Base-by-base conservation (phyloP, 2,113 vertebrate genomes). In the Heterochromis multidens region DNA sequence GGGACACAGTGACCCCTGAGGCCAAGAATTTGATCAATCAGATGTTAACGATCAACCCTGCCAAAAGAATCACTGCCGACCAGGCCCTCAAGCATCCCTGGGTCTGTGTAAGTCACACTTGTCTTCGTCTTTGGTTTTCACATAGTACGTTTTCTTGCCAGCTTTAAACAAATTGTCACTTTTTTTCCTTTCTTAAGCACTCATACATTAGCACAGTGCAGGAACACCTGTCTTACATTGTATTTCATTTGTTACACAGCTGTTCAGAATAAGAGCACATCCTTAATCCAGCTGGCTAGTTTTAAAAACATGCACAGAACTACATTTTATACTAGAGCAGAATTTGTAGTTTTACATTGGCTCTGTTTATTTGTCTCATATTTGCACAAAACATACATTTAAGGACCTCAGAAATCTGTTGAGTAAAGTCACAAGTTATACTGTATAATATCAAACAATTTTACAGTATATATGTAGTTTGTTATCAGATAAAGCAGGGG, bases 11-110 rank as follows among this genome's bases (percentile, higher is more conserved):
- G 92, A 99, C 99, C 77, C 98, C 98, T 0, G 99, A 99, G 96
- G 99, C 99, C 93, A 99, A 99, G 96, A 99, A 99, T 91, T 96
- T 99, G 93, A 99, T 99, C 95, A 99, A 99, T 95, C 99, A 99
- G 94, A 99, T 99, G 99, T 90, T 99, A 94, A 99, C 99, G 2
- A 99, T 99, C 95, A 99, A 99, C 93, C 99, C 99, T 8, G 97
- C 99, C 83, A 99, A 99, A 91, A 97, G 99, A 67, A 99, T 99
- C 95, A 99, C 98, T 4, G 97, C 99, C 72, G 98, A 99, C 94
- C 98, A 99, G 95, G 99, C 99, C 86, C 95, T 99, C 87, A 99
- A 99, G 91, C 99, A 99, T 83, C 99, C 99, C 27, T 99, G 99
- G 99, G 97, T 99, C 96, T 99, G 98, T 35, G 99, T 99, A 97